Conservation (phyloP, 2,113 vertebrate genomes). For the Toxostoma redivivum region DNA sequence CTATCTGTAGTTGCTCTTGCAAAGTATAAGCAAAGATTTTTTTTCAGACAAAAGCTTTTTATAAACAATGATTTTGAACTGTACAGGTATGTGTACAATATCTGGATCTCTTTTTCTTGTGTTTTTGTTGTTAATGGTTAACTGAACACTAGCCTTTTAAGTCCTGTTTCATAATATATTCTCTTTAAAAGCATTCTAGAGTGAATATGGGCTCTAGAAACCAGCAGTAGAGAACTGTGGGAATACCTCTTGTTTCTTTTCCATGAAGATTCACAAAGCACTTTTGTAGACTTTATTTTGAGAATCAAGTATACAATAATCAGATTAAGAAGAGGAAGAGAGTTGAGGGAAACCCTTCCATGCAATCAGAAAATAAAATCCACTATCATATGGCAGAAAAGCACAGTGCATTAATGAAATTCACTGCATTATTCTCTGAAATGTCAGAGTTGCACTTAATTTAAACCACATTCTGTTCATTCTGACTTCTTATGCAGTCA, state of each 20-base stretch:
- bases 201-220: neutral
- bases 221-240: neutral
- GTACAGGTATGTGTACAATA: neutral
- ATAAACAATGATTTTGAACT: neutral
- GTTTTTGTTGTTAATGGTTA: neutral
- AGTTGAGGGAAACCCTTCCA: neutral
- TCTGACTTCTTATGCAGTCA: neutral
- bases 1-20: neutral
- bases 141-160: neutral
- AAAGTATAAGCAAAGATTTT: neutral
- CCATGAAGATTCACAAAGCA: neutral
- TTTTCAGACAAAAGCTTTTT: neutral
- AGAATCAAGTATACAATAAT: neutral
- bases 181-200: neutral
- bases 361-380: neutral
- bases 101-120: neutral
- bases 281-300: neutral
- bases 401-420: neutral
- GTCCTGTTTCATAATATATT: neutral
- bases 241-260: neutral
- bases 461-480: neutral
- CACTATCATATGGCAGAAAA: neutral
- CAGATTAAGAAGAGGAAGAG: neutral
- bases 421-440: neutral
- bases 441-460: neutral